Evolutionary conservation across 2,888 invertebrate genomes (phyloP).

Genomic region (Opisthograptis luteolata): DNA sequence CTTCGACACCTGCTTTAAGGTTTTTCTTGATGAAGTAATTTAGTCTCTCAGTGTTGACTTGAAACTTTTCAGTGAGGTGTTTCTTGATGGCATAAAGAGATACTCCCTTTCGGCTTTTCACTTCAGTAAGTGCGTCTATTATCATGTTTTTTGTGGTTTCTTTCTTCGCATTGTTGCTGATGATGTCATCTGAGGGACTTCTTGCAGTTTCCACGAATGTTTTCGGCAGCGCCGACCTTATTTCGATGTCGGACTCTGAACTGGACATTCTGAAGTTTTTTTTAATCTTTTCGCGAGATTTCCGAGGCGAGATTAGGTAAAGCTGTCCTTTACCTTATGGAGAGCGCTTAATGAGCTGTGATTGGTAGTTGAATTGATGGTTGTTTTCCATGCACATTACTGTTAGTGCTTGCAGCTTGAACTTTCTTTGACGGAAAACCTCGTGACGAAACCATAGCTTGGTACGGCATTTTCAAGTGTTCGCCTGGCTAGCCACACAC

Average conservation of each 20-base stretch:
- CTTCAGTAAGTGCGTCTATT: constrained; percentile 54
- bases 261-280: constrained; percentile 33
- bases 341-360: constrained; percentile 20
- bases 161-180: constrained; percentile 53
- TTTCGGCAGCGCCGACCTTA: constrained; percentile 43
- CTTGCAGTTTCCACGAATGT: constrained; percentile 39
- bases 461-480: too few species aligned
- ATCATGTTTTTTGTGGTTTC: constrained; percentile 66
- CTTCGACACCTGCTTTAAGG: constrained; percentile 61
- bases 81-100: constrained; percentile 73
- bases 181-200: constrained; percentile 44
- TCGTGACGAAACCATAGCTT: too few species aligned
- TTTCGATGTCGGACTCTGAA: constrained; percentile 50
- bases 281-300: not conserved
- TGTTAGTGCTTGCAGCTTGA: too few species aligned
- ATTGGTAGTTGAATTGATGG: too few species aligned
- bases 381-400: too few species aligned
- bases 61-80: constrained; percentile 57
- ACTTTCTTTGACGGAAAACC: too few species aligned
- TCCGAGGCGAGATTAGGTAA: constrained; percentile 6
- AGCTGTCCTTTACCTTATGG: constrained; percentile 43
- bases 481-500: too few species aligned
- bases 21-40: constrained; percentile 65
- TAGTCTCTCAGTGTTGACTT: constrained; percentile 57
- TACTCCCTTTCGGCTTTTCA: constrained; percentile 65